Conservation (phyloP, 2,113 vertebrate genomes). For the Hymenochirus boettgeri region DNA sequence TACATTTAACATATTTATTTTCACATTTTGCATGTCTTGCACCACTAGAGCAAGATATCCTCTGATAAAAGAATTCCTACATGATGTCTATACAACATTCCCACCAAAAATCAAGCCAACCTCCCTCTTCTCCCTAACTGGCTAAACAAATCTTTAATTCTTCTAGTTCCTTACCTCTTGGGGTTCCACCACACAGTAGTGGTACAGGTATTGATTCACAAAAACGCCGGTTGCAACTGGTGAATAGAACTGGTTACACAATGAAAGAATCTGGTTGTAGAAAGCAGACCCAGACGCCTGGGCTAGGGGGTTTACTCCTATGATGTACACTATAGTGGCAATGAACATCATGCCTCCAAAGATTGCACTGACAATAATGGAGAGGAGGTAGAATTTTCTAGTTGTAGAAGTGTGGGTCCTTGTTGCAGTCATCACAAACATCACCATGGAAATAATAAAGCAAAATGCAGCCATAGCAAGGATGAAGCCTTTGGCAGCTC, state of each 20-base stretch:
- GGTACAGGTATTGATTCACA: slow-evolving; percentile 85
- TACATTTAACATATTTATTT: too few species aligned
- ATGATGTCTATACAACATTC: too few species aligned
- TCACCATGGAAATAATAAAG: slow-evolving; percentile 71
- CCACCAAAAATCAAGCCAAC: too few species aligned
- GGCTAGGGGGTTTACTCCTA: slow-evolving; percentile 79
- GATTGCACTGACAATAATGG: slow-evolving; percentile 70
- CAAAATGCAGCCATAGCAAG: slow-evolving; percentile 74
- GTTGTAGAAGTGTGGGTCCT: slow-evolving; percentile 64
- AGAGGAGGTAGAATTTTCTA: slow-evolving; percentile 69
- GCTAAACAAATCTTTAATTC: too few species aligned
- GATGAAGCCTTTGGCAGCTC: slow-evolving; percentile 78
- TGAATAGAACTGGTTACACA: slow-evolving; percentile 78
- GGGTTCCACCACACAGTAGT: slow-evolving; percentile 87
- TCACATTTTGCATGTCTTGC: too few species aligned
- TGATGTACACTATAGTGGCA: slow-evolving; percentile 79
- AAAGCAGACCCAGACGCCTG: slow-evolving; percentile 76
- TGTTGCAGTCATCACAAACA: slow-evolving; percentile 74
- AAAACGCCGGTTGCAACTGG: slow-evolving; percentile 64
- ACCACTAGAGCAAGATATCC: too few species aligned
- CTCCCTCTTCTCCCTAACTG: too few species aligned
- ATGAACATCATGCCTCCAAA: slow-evolving; percentile 74
- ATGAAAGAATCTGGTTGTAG: slow-evolving; percentile 66
- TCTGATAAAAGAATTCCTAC: too few species aligned
- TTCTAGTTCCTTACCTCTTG: slow-evolving; percentile 86